Conservation (phyloP, 2,797 vertebrate genomes). For the Hypotaenidia okinawae region DNA sequence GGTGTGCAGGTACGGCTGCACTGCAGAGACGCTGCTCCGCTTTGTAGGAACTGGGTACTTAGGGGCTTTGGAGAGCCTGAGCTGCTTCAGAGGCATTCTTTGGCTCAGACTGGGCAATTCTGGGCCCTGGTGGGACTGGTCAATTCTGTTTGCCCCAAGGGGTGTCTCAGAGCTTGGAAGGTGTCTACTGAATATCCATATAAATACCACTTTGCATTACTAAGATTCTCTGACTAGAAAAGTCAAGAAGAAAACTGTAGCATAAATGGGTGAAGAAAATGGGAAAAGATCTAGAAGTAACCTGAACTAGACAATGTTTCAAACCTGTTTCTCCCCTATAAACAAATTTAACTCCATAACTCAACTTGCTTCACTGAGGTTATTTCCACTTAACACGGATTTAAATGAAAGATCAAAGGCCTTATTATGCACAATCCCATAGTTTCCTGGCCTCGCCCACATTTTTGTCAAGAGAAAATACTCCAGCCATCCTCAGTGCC, state of each 20-base stretch:
- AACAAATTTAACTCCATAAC: background rate
- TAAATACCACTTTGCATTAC: background rate
- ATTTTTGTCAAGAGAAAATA: constrained; percentile 24
- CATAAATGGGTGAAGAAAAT: background rate
- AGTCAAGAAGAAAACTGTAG: background rate
- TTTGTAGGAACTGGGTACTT: background rate
- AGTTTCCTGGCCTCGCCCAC: background rate
- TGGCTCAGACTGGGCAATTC: background rate
- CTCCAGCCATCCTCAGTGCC: background rate
- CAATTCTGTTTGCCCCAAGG: background rate
- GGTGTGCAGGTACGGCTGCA: background rate
- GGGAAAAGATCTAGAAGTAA: background rate
- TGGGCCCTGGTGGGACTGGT: background rate
- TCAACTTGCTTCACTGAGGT: background rate
- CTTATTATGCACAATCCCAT: background rate
- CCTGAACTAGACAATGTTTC: background rate
- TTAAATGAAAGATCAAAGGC: constrained; percentile 14
- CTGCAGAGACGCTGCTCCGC: background rate
- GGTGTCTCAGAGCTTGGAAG: background rate
- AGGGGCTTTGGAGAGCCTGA: background rate
- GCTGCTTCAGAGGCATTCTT: background rate
- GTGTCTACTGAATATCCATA: background rate
- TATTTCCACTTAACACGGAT: background rate
- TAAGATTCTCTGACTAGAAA: background rate
- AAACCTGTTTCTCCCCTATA: background rate